Base-by-base conservation (phyloP, 2,888 invertebrate genomes). In the Trachelus iudaicus region DNA sequence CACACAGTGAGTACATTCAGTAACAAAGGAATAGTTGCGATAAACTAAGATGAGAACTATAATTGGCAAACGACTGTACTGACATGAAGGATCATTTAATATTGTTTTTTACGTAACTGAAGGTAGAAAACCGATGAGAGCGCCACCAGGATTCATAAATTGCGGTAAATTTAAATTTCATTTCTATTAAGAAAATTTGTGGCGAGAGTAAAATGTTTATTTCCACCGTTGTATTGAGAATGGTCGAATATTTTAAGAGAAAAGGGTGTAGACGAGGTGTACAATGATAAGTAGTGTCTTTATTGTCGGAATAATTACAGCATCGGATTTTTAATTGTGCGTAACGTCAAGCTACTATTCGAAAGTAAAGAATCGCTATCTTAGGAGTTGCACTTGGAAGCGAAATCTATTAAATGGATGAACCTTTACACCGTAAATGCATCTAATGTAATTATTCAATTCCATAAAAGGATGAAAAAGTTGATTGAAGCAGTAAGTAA, bases 261-360 rank as follows among this genome's bases (percentile, higher is more conserved):
- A 71, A 71, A 31, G 3, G 34, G 71, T 33, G 71, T 33, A 71
- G 34, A 71, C 34, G 3, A 71, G 71, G 11, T 33, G 34, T 71
- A 30, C 23, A 71, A 34, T 71, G 15, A 71, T 30, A 9, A 11
- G 30, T 71, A 33, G 71, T 34, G 23, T 34, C 71, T 71, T 71
- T 71, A 71, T 71, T 71, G 71, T 71, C 71, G 31, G 2, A 71
- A 30, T 23, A 23, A 71, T 71, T 71, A 71, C 71, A 71, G 71
- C 30, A 30, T 71, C 71, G 6, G 9, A 56, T 56, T 23, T 23
- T 56, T 23, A 56, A 23, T 56, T 56, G 23, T 56, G 56, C 56
- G 56, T 23, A 56, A 23, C 56, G 23, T 56, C 56, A 56, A 56
- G 56, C 56, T 56, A 6, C 23, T 56, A 56, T 9, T 56, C 23